Evolutionary conservation across 2,797 vertebrate genomes (phyloP).

Genomic region (Phrynocephalus forsythii): DNA sequence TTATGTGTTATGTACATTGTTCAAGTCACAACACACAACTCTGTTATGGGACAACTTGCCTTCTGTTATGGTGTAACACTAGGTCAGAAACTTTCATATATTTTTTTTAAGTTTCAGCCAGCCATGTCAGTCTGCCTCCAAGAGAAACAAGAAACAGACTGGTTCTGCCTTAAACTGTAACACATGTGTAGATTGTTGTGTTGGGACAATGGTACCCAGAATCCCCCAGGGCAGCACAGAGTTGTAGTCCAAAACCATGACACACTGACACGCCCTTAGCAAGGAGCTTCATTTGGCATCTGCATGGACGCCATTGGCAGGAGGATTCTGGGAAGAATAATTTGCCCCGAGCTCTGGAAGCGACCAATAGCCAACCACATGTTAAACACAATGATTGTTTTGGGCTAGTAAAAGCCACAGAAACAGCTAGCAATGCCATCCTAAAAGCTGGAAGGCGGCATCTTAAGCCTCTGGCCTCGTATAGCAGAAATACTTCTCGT

Average conservation of each 20-base stretch:
- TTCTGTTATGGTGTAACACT: neutral
- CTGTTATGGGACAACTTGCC: neutral
- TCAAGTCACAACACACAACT: too few relatives aligned
- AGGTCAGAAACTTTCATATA: neutral
- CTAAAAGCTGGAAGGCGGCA: neutral
- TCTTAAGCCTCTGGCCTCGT: neutral
- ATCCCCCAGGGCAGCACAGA: neutral
- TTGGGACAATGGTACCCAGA: neutral
- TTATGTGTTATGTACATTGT: too few relatives aligned
- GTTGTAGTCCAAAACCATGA: too few relatives aligned
- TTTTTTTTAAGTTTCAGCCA: too few relatives aligned
- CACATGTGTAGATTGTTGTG: too few relatives aligned
- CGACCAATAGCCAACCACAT: neutral
- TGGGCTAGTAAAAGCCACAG: neutral
- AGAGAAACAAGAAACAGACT: too few relatives aligned
- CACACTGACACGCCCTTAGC: too few relatives aligned
- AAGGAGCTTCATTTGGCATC: too few relatives aligned
- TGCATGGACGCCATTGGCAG: too few relatives aligned
- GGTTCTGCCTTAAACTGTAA: too few relatives aligned
- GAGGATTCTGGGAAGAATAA: too few relatives aligned
- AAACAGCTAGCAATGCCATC: neutral
- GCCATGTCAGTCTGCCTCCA: too few relatives aligned
- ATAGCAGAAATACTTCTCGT: neutral
- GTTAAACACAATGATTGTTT: neutral
- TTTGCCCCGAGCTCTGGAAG: neutral